A percentile compares a stretch with the other conserved stretches of the same genome.
phyloP scores from a whole-genome alignment of 2,888 invertebrate species.

The Himalopsyche tibetana region DNA sequence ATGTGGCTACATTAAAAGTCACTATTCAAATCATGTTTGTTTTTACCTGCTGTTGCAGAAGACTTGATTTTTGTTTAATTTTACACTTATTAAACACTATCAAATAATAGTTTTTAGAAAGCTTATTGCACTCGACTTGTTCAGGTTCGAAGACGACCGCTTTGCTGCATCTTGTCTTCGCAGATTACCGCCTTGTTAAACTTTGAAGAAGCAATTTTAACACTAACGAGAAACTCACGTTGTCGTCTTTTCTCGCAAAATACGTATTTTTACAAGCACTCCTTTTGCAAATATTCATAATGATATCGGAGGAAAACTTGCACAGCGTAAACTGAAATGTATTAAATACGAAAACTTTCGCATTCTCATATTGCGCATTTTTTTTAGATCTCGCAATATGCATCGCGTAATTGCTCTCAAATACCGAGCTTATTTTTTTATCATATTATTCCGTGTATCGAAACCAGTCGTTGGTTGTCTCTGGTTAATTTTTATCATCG shows the following conservation, averaged over 20 bases:
- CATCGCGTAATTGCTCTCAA: too few species aligned
- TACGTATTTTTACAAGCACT: constrained; percentile 30
- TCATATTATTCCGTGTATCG: too few species aligned
- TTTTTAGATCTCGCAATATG: too few species aligned
- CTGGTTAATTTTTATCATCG: too few species aligned
- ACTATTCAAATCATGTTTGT: too few species aligned
- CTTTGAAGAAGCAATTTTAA: constrained; percentile 31
- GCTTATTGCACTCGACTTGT: constrained; percentile 10
- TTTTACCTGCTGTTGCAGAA: too few species aligned
- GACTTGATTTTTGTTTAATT: neutral
- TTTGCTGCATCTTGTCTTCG: constrained; percentile 20
- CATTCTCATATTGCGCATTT: too few species aligned
- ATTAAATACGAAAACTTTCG: too few species aligned
- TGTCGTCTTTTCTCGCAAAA: constrained; percentile 8
- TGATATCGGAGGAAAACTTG: constrained; percentile 26
- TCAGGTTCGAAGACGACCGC: constrained; percentile 4
- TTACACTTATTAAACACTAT: neutral
- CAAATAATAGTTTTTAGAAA: neutral
- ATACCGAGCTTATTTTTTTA: too few species aligned
- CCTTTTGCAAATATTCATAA: neutral
- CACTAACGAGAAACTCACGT: constrained; percentile 26
- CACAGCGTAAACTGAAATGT: neutral
- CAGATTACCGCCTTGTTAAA: constrained; percentile 34
- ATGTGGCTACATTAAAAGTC: too few species aligned
- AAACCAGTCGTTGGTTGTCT: too few species aligned